phyloP scores from a whole-genome alignment of 37 sponge, comb jelly and placozoan genomes.

The Tethya wilhelma region DNA sequence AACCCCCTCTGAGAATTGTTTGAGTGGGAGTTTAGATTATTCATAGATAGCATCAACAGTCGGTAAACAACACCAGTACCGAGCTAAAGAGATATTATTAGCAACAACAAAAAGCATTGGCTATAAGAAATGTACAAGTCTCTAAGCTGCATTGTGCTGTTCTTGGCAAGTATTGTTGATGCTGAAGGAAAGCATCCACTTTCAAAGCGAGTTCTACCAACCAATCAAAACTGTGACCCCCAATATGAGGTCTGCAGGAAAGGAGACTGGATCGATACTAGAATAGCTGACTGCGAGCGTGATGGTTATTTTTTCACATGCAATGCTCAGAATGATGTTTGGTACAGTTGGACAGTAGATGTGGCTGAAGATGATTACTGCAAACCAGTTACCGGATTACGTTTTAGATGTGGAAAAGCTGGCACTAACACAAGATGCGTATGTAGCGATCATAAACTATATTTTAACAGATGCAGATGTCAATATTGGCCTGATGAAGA shows the following conservation, averaged over 20 bases:
- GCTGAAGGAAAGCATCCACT: not conserved
- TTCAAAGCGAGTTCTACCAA: slow-evolving; percentile 10
- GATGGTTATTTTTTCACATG: not conserved
- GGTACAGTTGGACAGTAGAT: slow-evolving; percentile 17
- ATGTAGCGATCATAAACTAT: slow-evolving; percentile 19
- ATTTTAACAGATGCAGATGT: slow-evolving; percentile 25
- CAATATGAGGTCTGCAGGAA: not conserved
- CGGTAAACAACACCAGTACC: too few relatives aligned
- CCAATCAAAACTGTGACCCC: slow-evolving; percentile 25
- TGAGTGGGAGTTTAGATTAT: too few relatives aligned
- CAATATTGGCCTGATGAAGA: slow-evolving; percentile 40
- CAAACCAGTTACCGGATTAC: slow-evolving; percentile 7
- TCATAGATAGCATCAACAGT: too few relatives aligned
- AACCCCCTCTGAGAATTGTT: too few relatives aligned
- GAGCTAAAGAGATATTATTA: too few relatives aligned
- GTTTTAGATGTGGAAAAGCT: slow-evolving; percentile 6
- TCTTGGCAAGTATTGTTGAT: too few relatives aligned
- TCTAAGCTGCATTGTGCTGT: too few relatives aligned
- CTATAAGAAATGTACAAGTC: too few relatives aligned
- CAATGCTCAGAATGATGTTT: not conserved
- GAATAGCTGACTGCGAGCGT: slow-evolving; percentile 24
- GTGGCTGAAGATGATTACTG: slow-evolving; percentile 5
- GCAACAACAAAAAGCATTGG: too few relatives aligned
- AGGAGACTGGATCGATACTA: slow-evolving; percentile 20
- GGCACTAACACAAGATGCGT: slow-evolving; percentile 41